A percentile compares a stretch with the other conserved stretches of the same genome.
Evolutionary conservation across 2,113 vertebrate species (phyloP).

Genomic region (Mesocricetus auratus): DNA sequence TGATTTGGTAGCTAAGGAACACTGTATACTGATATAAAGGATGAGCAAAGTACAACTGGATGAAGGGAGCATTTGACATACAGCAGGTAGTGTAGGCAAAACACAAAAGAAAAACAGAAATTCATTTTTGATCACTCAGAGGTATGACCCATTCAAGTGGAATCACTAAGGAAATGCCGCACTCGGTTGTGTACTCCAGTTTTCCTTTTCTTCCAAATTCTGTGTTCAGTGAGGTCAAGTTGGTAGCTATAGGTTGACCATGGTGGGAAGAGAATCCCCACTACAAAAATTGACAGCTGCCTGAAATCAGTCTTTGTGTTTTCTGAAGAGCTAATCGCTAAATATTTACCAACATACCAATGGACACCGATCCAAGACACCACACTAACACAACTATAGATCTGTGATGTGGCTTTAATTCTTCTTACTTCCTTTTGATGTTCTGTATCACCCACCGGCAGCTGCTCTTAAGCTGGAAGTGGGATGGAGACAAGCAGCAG

Average conservation of each 20-base stretch:
- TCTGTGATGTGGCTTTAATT: conserved; percentile 26
- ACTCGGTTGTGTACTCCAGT: background rate
- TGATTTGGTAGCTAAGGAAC: background rate
- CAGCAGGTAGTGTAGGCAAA: background rate
- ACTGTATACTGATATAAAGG: background rate
- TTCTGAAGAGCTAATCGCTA: conserved; percentile 12
- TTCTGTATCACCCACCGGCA: background rate
- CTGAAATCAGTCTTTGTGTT: conserved; percentile 11
- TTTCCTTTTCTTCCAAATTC: conserved; percentile 17
- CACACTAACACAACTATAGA: background rate
- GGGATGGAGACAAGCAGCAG: conserved; percentile 26
- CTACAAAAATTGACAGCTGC: background rate
- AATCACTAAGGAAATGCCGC: background rate
- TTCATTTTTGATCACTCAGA: background rate
- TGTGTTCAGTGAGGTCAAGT: background rate
- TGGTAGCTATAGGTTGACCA: conserved; percentile 3
- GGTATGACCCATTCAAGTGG: background rate
- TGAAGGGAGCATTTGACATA: background rate
- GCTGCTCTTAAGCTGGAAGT: conserved; percentile 51
- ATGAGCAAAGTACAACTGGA: background rate
- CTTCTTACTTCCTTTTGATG: conserved; percentile 48
- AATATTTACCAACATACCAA: conserved; percentile 17
- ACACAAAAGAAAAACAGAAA: conserved; percentile 34
- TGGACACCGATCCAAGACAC: background rate
- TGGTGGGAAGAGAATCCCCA: background rate